Base-by-base conservation (phyloP, 2,797 vertebrate species). In the Amblyopsis hoosieri region DNA sequence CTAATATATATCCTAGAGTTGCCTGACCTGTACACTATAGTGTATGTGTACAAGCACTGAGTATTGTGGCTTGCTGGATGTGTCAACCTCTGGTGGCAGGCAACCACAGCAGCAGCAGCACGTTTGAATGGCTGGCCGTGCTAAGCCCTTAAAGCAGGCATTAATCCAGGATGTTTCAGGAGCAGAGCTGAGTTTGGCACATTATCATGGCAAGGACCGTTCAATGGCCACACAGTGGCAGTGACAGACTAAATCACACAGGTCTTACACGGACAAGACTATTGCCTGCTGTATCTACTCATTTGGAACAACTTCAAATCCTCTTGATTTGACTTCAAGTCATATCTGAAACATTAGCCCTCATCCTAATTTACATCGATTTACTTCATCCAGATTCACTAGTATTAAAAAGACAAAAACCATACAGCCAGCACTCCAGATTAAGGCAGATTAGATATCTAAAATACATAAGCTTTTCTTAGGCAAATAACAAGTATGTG, bases 91-190 rank as follows among this genome's bases (percentile, higher is more conserved):
- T 47, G 81, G 89, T 88, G 90, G 89, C 78, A 72, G 74, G 12
- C 66, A 78, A 76, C 77, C 73, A 54, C 77, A 81, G 77, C 70
- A 83, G 79, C 67, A 82, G 84, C 83, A 85, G 79, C 82, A 84
- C 74, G 85, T 89, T 81, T 89, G 87, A 92, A 91, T 89, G 86
- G 77, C 74, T 87, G 88, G 79, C 85, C 81, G 84, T 89, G 85
- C 89, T 92, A 90, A 91, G 81, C 84, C 85, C 74, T 79, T 85
- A 90, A 90, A 90, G 86, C 87, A 79, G 82, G 68, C 84, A 85
- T 91, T 92, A 92, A 91, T 92, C 89, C 89, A 85, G 91, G 90
- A 91, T 91, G 92, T 37, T 37, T 90, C 74, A 82, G 72, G 68
- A 84, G 83, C 75, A 81, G 65, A 87, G 85, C 85, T 71, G 79